These are phyloP conservation scores for Crematogaster levior DNA, from an alignment of 2,888 invertebrate species.

Conservation along the genomic window DNA sequence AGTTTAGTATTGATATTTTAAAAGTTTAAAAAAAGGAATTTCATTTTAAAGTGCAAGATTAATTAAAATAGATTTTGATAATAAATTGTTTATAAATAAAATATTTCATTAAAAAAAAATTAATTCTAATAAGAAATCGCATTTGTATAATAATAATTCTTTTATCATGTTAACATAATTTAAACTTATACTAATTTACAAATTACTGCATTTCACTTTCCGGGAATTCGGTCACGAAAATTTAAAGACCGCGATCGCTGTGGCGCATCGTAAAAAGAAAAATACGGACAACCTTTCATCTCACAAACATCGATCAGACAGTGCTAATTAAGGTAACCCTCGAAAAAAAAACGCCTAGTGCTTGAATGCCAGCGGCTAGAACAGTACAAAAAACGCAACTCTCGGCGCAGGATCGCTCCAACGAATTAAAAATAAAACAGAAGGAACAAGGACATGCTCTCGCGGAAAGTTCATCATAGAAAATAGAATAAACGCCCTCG, in stretches of 20 bases:
- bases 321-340: slow-evolving; percentile 47
- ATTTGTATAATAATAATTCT: background rate
- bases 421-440: slow-evolving; percentile 47
- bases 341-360: slow-evolving; percentile 18
- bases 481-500: slow-evolving; percentile 25
- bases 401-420: slow-evolving; percentile 1
- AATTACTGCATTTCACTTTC: background rate
- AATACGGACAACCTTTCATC: slow-evolving; percentile 40
- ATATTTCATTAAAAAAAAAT: background rate
- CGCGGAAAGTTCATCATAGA: slow-evolving; percentile 35
- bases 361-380: slow-evolving; percentile 41
- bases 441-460: slow-evolving; percentile 16
- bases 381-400: slow-evolving; percentile 37
- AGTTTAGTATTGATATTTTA: background rate
- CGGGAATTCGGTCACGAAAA: background rate
- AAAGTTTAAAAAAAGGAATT: background rate
- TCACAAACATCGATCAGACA: slow-evolving; percentile 44
- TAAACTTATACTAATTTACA: background rate
- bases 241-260: slow-evolving; percentile 18
- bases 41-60: background rate
- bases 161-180: background rate
- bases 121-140: background rate
- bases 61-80: background rate
- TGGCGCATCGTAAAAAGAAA: slow-evolving; percentile 16
- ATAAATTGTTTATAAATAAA: background rate